These are phyloP conservation scores for Plecturocebus donacophilus DNA, from an alignment of 2,113 vertebrate genomes.

Conservation along the genomic window DNA sequence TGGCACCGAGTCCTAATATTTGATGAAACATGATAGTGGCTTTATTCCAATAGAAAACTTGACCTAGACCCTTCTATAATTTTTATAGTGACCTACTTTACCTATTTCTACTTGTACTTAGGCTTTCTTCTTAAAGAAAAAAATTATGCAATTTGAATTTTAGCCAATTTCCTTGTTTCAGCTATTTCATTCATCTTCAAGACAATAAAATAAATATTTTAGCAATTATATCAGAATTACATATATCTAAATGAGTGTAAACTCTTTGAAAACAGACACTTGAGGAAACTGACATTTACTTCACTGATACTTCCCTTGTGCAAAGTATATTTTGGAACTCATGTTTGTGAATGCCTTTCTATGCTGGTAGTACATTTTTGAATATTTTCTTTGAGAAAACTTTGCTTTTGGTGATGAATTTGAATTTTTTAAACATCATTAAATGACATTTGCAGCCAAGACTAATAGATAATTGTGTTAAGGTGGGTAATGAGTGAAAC, in stretches of 20 bases:
- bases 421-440: not conserved
- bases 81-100: conserved; percentile 61
- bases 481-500: not conserved
- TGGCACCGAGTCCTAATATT: conserved; percentile 74
- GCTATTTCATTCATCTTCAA: not conserved
- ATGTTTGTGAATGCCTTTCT: not conserved
- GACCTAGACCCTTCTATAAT: conserved; percentile 81
- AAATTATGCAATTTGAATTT: conserved; percentile 14
- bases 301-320: not conserved
- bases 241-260: not conserved
- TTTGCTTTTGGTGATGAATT: not conserved
- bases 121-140: conserved; percentile 11
- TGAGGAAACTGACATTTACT: not conserved
- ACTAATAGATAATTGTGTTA: not conserved
- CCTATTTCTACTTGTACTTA: conserved; percentile 15
- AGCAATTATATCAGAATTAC: not conserved
- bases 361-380: not conserved
- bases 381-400: not conserved
- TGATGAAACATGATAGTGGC: conserved; percentile 75
- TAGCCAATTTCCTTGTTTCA: not conserved
- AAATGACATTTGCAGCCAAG: not conserved
- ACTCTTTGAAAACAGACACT: not conserved
- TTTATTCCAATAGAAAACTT: conserved; percentile 83
- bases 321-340: not conserved
- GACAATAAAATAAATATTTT: conserved; percentile 22